These are phyloP conservation scores for Cynaeus angustus DNA, from an alignment of 2,888 invertebrate genomes.

Conservation along the genomic window DNA sequence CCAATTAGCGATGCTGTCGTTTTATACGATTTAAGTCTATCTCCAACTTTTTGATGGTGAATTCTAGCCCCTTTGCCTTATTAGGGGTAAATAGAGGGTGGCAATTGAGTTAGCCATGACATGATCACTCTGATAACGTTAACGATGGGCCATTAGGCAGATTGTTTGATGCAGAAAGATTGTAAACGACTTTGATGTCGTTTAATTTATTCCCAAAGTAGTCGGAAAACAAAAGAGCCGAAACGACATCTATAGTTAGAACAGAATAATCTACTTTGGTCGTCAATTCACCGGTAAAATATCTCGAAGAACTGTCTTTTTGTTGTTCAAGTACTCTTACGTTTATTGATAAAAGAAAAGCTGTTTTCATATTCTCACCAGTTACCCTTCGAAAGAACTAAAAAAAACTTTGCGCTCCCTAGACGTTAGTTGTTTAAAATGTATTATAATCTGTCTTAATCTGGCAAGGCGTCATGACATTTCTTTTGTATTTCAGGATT, in stretches of 20 bases:
- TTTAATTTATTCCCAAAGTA: conserved; percentile 30
- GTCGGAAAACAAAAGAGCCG: conserved; percentile 3
- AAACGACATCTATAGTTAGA: background rate
- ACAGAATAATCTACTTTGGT: too few relatives aligned
- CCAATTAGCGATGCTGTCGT: conserved; percentile 56
- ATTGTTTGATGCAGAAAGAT: conserved; percentile 19
- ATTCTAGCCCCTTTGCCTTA: conserved; percentile 52
- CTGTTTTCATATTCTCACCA: conserved; percentile 35
- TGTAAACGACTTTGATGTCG: conserved; percentile 37
- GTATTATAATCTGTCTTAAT: conserved; percentile 70
- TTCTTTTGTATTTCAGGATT: conserved; percentile 68
- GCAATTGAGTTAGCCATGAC: conserved; percentile 60
- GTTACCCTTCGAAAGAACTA: conserved; percentile 49
- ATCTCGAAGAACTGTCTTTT: too few relatives aligned
- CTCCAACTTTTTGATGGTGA: conserved; percentile 58
- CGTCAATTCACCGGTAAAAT: background rate
- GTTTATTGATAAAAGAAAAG: too few relatives aligned
- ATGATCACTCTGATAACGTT: conserved; percentile 62
- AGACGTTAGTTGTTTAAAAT: conserved; percentile 70
- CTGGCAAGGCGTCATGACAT: conserved; percentile 68
- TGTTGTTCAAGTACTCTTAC: background rate
- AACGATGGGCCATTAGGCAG: conserved; percentile 62
- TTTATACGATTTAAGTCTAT: conserved; percentile 58
- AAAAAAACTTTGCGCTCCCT: conserved; percentile 58
- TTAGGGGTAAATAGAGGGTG: conserved; percentile 62